phyloP scores from a whole-genome alignment of 2,888 invertebrate species.

The Neuroscelio doddi region DNA sequence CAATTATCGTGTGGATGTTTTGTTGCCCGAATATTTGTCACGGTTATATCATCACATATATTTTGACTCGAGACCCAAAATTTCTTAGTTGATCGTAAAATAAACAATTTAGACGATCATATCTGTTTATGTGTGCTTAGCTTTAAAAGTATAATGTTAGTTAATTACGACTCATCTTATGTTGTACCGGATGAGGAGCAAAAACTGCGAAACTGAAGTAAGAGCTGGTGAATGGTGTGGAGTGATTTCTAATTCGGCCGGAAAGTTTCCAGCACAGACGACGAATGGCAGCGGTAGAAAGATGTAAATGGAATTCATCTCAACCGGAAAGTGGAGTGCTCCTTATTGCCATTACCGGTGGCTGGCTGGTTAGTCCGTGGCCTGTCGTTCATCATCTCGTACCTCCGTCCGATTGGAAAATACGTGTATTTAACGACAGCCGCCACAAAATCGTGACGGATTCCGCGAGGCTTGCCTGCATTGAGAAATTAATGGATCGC shows the following conservation, averaged over 20 bases:
- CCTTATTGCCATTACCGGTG: slow-evolving; percentile 14
- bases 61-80: background rate
- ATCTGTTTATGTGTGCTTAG: too few relatives aligned
- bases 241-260: slow-evolving; percentile 43
- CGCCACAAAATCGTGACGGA: slow-evolving; percentile 26
- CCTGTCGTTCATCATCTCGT: too few relatives aligned
- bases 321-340: too few relatives aligned
- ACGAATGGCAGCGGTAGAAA: slow-evolving; percentile 19
- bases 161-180: slow-evolving; percentile 33
- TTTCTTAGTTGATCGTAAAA: background rate
- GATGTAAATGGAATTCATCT: slow-evolving; percentile 34
- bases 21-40: too few relatives aligned
- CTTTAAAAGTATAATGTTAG: slow-evolving; percentile 13
- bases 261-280: slow-evolving; percentile 29
- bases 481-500: slow-evolving; percentile 25
- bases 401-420: slow-evolving; percentile 2
- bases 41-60: too few relatives aligned
- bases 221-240: slow-evolving; percentile 35
- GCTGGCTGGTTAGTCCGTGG: slow-evolving; percentile 5
- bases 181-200: slow-evolving; percentile 35
- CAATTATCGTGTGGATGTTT: too few relatives aligned
- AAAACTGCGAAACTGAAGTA: slow-evolving; percentile 29
- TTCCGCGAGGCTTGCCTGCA: too few relatives aligned
- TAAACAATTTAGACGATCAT: too few relatives aligned
- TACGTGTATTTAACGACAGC: slow-evolving; percentile 12